Evolutionary conservation across 2,113 vertebrate genomes (phyloP).

Genomic region (Gobio gobio): DNA sequence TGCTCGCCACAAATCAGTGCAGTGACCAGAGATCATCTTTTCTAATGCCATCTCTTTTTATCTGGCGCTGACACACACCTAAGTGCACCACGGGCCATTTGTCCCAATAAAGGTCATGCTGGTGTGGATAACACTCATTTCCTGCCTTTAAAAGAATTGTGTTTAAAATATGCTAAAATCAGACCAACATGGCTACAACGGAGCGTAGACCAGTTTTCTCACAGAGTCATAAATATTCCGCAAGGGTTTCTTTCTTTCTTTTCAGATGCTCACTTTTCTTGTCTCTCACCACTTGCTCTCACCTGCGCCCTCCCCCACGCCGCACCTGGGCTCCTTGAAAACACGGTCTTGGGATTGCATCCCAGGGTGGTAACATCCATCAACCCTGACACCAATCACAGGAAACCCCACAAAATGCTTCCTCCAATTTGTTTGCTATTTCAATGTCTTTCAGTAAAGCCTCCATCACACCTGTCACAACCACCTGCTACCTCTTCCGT

Average conservation of each 20-base stretch:
- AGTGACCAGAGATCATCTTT: conserved; percentile 56
- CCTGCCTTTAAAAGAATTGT: conserved; percentile 6
- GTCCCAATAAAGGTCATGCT: conserved; percentile 56
- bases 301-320: conserved; percentile 21
- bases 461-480: conserved; percentile 68
- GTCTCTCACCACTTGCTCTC: conserved; percentile 23
- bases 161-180: neutral
- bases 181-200: conserved; percentile 4
- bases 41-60: conserved; percentile 53
- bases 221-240: conserved; percentile 36
- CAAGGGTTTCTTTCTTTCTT: conserved; percentile 3
- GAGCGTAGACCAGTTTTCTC: conserved; percentile 19
- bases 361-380: conserved; percentile 56
- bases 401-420: conserved; percentile 56
- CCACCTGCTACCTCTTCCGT: conserved; percentile 63
- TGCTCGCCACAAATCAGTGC: conserved; percentile 49
- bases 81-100: conserved; percentile 37
- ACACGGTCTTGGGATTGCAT: conserved; percentile 53
- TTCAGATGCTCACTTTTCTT: conserved; percentile 18
- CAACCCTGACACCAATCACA: conserved; percentile 58
- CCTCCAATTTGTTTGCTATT: conserved; percentile 64
- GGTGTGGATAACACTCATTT: conserved; percentile 47
- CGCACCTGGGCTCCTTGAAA: conserved; percentile 57
- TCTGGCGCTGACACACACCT: conserved; percentile 50
- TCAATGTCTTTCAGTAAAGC: conserved; percentile 62